Evolutionary conservation across 2,888 invertebrate species (phyloP), one percentile per base, ranked within the genome.

Genomic region (Ichneumoninae sp.): DNA sequence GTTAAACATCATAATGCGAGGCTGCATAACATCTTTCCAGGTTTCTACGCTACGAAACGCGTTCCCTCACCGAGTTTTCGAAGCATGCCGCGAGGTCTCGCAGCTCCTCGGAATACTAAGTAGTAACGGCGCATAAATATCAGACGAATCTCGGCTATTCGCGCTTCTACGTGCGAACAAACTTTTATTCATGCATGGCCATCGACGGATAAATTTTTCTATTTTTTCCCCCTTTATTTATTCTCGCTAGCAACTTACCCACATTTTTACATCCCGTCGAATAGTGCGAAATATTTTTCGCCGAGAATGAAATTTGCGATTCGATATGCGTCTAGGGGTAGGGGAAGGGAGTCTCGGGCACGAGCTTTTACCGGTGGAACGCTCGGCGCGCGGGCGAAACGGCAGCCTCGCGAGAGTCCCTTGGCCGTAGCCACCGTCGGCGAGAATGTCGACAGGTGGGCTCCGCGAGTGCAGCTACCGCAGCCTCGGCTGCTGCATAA

Each of bases 401-500:
- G 33, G 7, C 33, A 63, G 30, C 33, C 7, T 33, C 1, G 76
- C 36, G 65, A 19, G 52, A 19, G 73, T 63, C 30, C 63, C 63
- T 74, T 33, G 36, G 19, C 65, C 6, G 44, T 47, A 74, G 69
- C 74, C 85, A 68, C 68, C 76, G 69, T 80, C 76, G 85, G 83
- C 85, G 79, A 75, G 83, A 83, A 85, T 81, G 85, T 84, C 85
- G 85, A 85, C 85, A 87, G 87, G 87, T 85, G 87, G 87, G 80
- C 76, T 85, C 66, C 70, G 69, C 70, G 70, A 83, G 60, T 74
- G 83, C 83, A 77, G 33, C 60, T 63, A 73, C 73, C 79, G 73
- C 83, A 57, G 26, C 74, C 73, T 74, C 66, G 44, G 63, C 87
- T 85, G 70, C 81, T 87, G 87, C 87, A 87, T 87, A 85, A 87